Percentiles rank a stretch among this genome's conserved stretches.
These are phyloP conservation scores for Lordiphosa stackelbergi DNA, from an alignment of 1,140 invertebrate genomes.

Conservation along the genomic window DNA sequence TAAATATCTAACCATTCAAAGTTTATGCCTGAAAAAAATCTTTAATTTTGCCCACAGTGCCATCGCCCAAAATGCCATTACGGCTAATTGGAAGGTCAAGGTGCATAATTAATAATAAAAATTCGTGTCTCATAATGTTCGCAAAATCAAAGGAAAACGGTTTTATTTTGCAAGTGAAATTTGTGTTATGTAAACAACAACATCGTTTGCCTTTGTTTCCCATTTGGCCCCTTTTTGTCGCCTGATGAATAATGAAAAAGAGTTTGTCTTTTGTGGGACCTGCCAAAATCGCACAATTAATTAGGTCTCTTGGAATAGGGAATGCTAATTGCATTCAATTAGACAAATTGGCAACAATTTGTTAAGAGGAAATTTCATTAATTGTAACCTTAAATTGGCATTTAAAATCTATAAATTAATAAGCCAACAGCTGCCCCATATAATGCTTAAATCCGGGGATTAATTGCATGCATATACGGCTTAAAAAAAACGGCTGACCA, in stretches of 20 bases:
- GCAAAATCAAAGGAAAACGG: conserved; percentile 11
- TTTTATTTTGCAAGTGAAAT: not conserved
- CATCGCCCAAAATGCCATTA: conserved; percentile 36
- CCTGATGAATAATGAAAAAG: conserved; percentile 62
- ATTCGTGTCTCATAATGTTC: conserved; percentile 23
- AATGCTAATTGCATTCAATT: conserved; percentile 71
- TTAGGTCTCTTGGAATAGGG: conserved; percentile 35
- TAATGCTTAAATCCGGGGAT: conserved; percentile 26
- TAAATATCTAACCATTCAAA: too few relatives aligned
- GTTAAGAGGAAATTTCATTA: conserved; percentile 25
- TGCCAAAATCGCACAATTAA: conserved; percentile 59
- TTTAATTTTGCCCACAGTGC: too few relatives aligned
- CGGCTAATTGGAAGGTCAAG: conserved; percentile 62
- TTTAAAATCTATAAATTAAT: conserved; percentile 39
- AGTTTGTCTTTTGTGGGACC: conserved; percentile 50
- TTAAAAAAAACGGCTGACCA: too few relatives aligned
- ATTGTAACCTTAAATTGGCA: conserved; percentile 5
- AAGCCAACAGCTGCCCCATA: conserved; percentile 10
- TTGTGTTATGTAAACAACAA: too few relatives aligned
- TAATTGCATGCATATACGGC: conserved; percentile 19
- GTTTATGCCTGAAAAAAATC: too few relatives aligned
- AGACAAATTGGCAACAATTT: conserved; percentile 64
- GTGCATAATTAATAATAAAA: conserved; percentile 55
- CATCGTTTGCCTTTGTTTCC: conserved; percentile 5
- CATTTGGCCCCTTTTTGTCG: conserved; percentile 35